These are phyloP conservation scores for Yasuhikotakia modesta DNA, from an alignment of 2,797 vertebrate species.

Conservation along the genomic window DNA sequence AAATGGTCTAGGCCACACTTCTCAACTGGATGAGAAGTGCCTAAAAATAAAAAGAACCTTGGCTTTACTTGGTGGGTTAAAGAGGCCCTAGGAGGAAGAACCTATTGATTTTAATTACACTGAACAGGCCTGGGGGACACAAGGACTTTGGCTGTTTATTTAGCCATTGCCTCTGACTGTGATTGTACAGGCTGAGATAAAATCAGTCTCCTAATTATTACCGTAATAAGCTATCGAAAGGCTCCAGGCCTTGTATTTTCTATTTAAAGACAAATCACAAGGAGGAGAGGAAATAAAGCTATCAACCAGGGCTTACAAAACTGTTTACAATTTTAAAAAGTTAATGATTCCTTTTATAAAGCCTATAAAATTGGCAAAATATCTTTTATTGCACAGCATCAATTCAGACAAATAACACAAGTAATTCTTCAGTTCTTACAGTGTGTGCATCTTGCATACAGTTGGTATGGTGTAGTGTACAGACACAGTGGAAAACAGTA, in stretches of 20 bases:
- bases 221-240: slow-evolving; percentile 87
- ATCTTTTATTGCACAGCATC: slow-evolving; percentile 1
- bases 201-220: slow-evolving; percentile 92
- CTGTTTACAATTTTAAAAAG: background rate
- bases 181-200: slow-evolving; percentile 93
- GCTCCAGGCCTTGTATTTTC: slow-evolving; percentile 81
- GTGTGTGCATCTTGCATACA: background rate
- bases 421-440: background rate
- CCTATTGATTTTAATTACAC: slow-evolving; percentile 99
- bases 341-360: background rate
- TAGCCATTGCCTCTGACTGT: slow-evolving; percentile 81
- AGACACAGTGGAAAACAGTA: slow-evolving; percentile 49
- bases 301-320: slow-evolving; percentile 37
- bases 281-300: slow-evolving; percentile 51
- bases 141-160: slow-evolving; percentile 93
- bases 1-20: slow-evolving; percentile 45
- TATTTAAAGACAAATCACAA: slow-evolving; percentile 72
- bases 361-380: background rate
- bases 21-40: slow-evolving; percentile 58
- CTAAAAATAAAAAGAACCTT: slow-evolving; percentile 63
- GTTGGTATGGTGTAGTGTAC: slow-evolving; percentile 12
- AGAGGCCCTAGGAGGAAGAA: slow-evolving; percentile 86
- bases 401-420: background rate
- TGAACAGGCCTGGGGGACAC: slow-evolving; percentile 90
- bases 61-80: slow-evolving; percentile 73